Base-by-base conservation (phyloP, 2,888 invertebrate genomes). In the Drosophila peninsularis region DNA sequence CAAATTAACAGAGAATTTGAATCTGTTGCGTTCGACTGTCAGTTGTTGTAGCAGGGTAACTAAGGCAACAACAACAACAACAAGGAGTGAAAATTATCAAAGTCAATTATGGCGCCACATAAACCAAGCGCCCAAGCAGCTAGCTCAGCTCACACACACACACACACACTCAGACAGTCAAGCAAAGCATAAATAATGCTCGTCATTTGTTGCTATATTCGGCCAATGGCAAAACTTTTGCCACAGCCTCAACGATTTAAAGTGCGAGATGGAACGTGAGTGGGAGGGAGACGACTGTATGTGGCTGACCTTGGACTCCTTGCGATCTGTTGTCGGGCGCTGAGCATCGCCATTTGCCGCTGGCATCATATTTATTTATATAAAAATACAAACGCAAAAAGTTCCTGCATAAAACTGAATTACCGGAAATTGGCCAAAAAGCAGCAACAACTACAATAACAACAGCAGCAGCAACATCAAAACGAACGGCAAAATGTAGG, bases 391-490 rank as follows among this genome's bases (percentile, higher is more conserved):
- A 84, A 75, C 82, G 85, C 71, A 80, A 88, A 88, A 87, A 89
- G 89, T 88, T 90, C 80, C 74, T 79, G 84, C 87, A 88, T 90
- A 88, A 88, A 88, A 90, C 89, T 88, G 85, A 90, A 88, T 88
- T 89, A 87, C 87, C 84, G 85, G 89, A 88, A 89, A 89, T 87
- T 89, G 85, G 90, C 83, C 86, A 80, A 82, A 88, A 82, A 85
- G 65, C 62, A 71, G 56, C 63, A 73, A 13, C 64, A 61, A 2
- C 60, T 7, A 30, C 58, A 86, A 57, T 56, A 69, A 21, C 50
- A 50, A n/a, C 60, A 72, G 60, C 62, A 62, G 14, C 45, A 60
- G 6, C 37, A 71, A 24, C 63, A 69, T 65, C 66, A 54, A 64
- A 62, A 62, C 37, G 50, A 75, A 58, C 52, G 68, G 61, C 58